Percentiles rank a stretch among this genome's conserved stretches.
phyloP scores from a whole-genome alignment of 1,140 invertebrate species.

The Metopolophium dirhodum region DNA sequence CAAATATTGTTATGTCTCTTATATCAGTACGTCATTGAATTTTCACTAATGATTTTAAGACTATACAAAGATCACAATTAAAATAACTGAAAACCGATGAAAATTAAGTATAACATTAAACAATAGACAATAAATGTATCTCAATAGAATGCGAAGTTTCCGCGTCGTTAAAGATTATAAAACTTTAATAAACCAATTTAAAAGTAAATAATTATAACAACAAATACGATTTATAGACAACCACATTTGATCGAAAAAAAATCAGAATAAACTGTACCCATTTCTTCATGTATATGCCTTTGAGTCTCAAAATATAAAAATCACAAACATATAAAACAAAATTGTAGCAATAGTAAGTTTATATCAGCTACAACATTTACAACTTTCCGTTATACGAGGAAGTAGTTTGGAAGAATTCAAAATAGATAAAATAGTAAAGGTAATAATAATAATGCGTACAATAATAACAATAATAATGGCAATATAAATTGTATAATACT shows the following conservation, averaged over 20 bases:
- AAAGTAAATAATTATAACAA: background rate
- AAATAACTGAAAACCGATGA: background rate
- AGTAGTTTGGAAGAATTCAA: background rate
- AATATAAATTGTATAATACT: background rate
- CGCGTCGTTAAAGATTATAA: background rate
- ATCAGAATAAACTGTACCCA: background rate
- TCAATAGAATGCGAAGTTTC: background rate
- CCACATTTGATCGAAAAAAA: background rate
- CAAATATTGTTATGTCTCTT: background rate
- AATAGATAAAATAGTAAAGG: background rate
- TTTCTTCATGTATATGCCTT: background rate
- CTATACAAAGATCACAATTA: background rate
- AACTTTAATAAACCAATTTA: background rate
- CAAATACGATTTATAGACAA: background rate
- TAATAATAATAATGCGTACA: background rate
- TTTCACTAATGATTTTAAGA: background rate
- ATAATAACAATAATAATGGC: background rate
- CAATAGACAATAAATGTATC: background rate
- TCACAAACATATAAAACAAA: background rate
- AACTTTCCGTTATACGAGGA: background rate
- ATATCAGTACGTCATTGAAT: background rate
- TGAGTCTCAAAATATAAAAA: background rate
- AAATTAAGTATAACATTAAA: background rate
- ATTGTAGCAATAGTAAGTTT: background rate
- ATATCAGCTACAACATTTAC: background rate